Conservation (phyloP, 2,888 invertebrate species). For the Tenthredo amoena region DNA sequence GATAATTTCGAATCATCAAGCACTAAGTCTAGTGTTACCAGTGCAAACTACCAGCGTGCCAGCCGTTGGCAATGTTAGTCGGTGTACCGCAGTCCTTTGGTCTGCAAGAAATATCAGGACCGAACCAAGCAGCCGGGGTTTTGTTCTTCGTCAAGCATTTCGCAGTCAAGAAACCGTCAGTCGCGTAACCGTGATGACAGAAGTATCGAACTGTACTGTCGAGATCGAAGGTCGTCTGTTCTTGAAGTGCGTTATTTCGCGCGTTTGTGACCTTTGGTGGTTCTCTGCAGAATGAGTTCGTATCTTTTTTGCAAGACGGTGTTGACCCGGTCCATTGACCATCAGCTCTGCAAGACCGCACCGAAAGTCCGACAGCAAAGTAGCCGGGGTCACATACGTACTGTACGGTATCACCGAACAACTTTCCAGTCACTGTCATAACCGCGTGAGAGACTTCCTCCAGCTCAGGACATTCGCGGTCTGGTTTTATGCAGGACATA, state of each 20-base stretch:
- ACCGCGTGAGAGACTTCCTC: slow-evolving; percentile 89
- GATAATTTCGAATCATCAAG: neutral
- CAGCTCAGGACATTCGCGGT: slow-evolving; percentile 92
- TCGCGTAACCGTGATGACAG: slow-evolving; percentile 96
- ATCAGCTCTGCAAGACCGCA: slow-evolving; percentile 94
- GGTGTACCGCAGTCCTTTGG: slow-evolving; percentile 95
- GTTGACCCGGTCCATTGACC: slow-evolving; percentile 93
- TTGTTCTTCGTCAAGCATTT: slow-evolving; percentile 95
- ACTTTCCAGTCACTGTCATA: slow-evolving; percentile 87
- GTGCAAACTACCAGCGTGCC: slow-evolving; percentile 85
- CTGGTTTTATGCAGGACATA: slow-evolving; percentile 98
- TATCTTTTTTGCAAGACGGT: slow-evolving; percentile 92
- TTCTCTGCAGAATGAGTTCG: slow-evolving; percentile 87
- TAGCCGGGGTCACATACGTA: slow-evolving; percentile 95
- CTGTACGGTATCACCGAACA: slow-evolving; percentile 90
- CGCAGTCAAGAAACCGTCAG: slow-evolving; percentile 94
- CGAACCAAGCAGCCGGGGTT: slow-evolving; percentile 95
- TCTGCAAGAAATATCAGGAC: slow-evolving; percentile 97
- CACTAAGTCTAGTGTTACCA: slow-evolving; percentile 48
- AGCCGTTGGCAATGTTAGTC: slow-evolving; percentile 94
- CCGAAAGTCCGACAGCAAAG: slow-evolving; percentile 92
- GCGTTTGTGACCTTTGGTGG: slow-evolving; percentile 93
- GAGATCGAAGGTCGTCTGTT: slow-evolving; percentile 93
- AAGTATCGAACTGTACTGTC: slow-evolving; percentile 95
- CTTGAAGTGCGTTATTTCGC: slow-evolving; percentile 91